Conservation (phyloP, 2,113 vertebrate genomes). For the pig (Sus scrofa) region T2T-Sscrofa CM000812.6:33164501-33165000, state of each 20-base stretch:
- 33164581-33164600: neutral
- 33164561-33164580: constrained; percentile 29
- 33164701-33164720: no score
- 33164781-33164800: neutral
- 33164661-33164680: constrained; percentile 6
- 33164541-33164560: neutral
- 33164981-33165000: neutral
- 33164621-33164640: constrained; percentile 19
- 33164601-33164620: constrained; percentile 43
- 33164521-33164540: constrained; percentile 48
- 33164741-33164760: neutral
- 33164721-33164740: neutral
- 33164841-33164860: constrained; percentile 24
- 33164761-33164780: constrained; percentile 18
- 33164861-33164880: neutral
- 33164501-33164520: constrained; percentile 65
- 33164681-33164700: neutral
- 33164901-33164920: constrained; percentile 19
- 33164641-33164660: constrained; percentile 2
- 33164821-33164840: neutral
- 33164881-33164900: neutral
- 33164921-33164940: neutral
- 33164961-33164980: neutral
- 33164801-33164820: neutral
- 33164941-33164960: neutral